Conservation (phyloP, 2,797 vertebrate species). For the Mionectes olivaceus region DNA sequence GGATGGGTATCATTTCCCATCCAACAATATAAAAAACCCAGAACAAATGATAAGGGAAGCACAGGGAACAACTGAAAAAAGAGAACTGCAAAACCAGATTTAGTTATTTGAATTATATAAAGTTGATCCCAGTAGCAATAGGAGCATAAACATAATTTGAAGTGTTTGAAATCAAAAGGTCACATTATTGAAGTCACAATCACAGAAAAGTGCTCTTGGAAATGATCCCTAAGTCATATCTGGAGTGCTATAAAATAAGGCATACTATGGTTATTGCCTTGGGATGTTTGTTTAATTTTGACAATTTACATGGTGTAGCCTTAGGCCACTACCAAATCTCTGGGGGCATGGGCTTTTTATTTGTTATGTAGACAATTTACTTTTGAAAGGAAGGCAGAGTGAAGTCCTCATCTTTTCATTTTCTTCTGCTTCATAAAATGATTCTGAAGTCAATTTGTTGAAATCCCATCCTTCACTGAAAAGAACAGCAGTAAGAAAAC, state of each 20-base stretch:
- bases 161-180: background rate
- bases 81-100: background rate
- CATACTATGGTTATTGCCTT: background rate
- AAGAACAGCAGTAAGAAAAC: background rate
- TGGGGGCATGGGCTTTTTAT: background rate
- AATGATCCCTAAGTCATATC: background rate
- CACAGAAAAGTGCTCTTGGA: background rate
- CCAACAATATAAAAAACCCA: background rate
- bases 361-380: background rate
- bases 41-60: background rate
- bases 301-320: background rate
- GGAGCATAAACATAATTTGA: background rate
- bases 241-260: background rate
- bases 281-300: background rate
- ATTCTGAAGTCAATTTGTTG: slow-evolving; percentile 25
- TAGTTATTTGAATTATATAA: background rate
- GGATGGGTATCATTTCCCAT: background rate
- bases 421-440: background rate
- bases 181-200: background rate
- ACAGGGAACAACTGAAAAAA: background rate
- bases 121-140: background rate
- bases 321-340: background rate
- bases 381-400: background rate
- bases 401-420: background rate
- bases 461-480: slow-evolving; percentile 32